Evolutionary conservation across 1,140 invertebrate genomes (phyloP), one percentile per base, ranked within the genome.

Genomic region (Drosophila pseudoobscura): DNA sequence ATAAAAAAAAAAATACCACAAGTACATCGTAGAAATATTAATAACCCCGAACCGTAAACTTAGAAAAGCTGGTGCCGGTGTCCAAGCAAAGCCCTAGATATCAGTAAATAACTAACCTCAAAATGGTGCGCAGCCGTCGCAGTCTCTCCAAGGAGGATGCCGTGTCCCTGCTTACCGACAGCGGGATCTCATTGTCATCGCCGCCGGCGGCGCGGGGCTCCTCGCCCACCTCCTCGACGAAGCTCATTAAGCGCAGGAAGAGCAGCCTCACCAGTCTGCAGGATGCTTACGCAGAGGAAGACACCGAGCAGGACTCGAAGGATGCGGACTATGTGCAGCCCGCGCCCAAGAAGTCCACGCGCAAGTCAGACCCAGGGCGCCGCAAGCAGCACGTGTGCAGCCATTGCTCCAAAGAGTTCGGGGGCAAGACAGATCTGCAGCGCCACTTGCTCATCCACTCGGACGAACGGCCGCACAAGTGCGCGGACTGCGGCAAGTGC

Each of bases 401-500:
- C n/a, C 77, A 91, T 31, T 93, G 93, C 65, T 68, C 91, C 2
- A 93, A 93, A 66, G 89, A 89, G 51, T 93, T 93, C 75, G 75
- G 91, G 45, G 91, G 92, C 20, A 91, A 90, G 49, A 93, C 92
- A 24, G 92, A 93, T 84, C 73, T 93, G 8, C 74, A 87, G 31
- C 92, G 93, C 45, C 93, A 94, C 60, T 75, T 92, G 47, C 85
- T 93, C 24, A 92, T 96, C 93, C 93, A 94, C 92, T 91, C 94
- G 56, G 84, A 93, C 80, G 92, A 93, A 91, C 90, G 92, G 73
- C 92, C 94, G 1, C 94, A 94, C 76, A 91, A 93, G 39, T 98
- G 97, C 88, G 92, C 93, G 11, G 93, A 95, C 61, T 98, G 97
- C 85, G 93, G 94, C 26, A 94, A 96, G 56, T 92, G 92, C 13